Evolutionary conservation across 1,140 invertebrate species (phyloP), one percentile per base, ranked within the genome.

Genomic region (Ceratosolen solmsi): DNA sequence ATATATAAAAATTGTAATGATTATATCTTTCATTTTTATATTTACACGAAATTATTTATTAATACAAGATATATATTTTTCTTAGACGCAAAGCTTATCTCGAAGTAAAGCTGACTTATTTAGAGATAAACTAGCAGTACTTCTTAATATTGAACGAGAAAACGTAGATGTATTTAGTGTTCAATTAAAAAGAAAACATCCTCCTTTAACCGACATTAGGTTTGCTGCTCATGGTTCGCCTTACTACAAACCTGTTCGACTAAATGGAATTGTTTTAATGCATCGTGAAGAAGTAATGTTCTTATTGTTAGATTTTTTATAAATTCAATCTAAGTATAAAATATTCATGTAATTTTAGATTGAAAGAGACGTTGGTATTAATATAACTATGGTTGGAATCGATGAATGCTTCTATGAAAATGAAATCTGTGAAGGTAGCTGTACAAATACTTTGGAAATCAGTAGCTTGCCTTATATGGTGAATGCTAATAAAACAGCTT

Each of bases 121-220:
- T 84, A 94, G 95, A 85, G 96, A 97, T 83, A 97, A 97, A 91
- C 91, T 98, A 73, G 95, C 96, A 0, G 95, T 97, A 87, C 92
- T 99, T 51, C 89, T 98, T 22, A 96, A 95, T 71, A 96, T 95
- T 0, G 95, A 96, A 74, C 92, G 94, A 65, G 96, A 98, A 82
- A 98, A 98, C 89, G 96, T 99, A 11, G 98, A 99, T 86, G 95
- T 99, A 41, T 99, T 99, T 87, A 98, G 97, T 91, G 97, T 99
- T 3, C 97, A 98, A 86, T 89, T 97, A 25, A 94, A 96, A 84
- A 94, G 95, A 85, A 95, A 96, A 84, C 94, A 97, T 90, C 97
- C 97, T 3, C 96, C 97, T 9, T 92, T 98, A 36, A 98, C 97
- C 0, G 98, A 99, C 89, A 94, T 99, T 7, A 93, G 98, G 85